Conservation (phyloP, 2,797 vertebrate species). For the Heteromormyrus szaboi region DNA sequence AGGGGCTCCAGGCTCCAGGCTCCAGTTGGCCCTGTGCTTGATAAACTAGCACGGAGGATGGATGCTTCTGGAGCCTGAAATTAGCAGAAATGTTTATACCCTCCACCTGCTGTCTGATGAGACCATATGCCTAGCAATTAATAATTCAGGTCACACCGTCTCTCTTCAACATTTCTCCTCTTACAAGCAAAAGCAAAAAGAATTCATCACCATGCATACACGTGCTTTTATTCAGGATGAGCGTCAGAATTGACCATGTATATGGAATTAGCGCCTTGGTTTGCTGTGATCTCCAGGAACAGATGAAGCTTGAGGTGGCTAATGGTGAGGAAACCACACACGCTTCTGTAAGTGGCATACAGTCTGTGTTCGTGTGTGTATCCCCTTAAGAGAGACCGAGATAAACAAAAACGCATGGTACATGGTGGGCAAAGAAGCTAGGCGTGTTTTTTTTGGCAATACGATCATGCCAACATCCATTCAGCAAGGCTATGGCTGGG, state of each 20-base stretch:
- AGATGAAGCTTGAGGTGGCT: background rate
- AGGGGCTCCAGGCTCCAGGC: background rate
- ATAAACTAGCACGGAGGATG: background rate
- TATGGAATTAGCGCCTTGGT: background rate
- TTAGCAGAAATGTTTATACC: background rate
- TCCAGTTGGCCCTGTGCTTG: background rate
- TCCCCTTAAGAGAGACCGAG: background rate
- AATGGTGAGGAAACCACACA: background rate
- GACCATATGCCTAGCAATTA: background rate
- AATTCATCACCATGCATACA: background rate
- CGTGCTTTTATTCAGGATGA: background rate
- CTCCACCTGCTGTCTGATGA: background rate
- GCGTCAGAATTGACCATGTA: background rate
- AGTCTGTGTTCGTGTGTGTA: background rate
- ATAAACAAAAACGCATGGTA: background rate
- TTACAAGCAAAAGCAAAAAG: background rate
- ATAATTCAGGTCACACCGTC: background rate
- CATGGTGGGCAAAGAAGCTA: background rate
- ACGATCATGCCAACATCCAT: background rate
- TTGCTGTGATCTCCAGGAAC: background rate
- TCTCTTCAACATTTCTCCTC: background rate
- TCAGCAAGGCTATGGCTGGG: background rate
- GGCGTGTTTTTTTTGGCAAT: background rate
- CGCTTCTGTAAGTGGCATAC: background rate
- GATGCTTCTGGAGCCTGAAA: background rate